A percentile compares a stretch with the other conserved stretches of the same genome.
These are phyloP conservation scores for Pipistrellus pygmaeus DNA, from an alignment of 2,797 vertebrate genomes.

Conservation along the genomic window DNA sequence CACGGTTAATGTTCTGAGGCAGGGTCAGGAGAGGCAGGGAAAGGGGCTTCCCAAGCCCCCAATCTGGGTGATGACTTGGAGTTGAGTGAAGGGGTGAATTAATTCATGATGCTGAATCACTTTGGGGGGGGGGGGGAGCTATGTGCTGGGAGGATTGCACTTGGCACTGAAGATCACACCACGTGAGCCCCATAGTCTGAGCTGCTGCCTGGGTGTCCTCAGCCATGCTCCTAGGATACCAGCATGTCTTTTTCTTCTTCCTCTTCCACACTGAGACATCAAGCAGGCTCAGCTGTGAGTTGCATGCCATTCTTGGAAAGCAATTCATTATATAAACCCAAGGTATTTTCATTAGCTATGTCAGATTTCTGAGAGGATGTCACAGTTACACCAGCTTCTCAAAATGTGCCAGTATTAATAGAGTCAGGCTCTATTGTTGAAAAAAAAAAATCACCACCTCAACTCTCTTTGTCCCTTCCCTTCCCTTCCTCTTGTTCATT, in stretches of 20 bases:
- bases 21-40: constrained; percentile 75
- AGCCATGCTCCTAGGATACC: background rate
- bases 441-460: background rate
- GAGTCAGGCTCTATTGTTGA: background rate
- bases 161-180: background rate
- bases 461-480: constrained; percentile 11
- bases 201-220: background rate
- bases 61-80: constrained; percentile 61
- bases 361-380: constrained; percentile 83
- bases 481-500: constrained; percentile 17
- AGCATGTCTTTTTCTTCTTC: background rate
- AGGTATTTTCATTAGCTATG: constrained; percentile 79
- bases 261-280: background rate
- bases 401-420: constrained; percentile 47
- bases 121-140: background rate
- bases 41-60: constrained; percentile 63
- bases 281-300: background rate
- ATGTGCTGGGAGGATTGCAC: background rate
- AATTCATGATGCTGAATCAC: background rate
- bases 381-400: background rate
- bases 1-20: constrained; percentile 85
- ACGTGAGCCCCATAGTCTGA: background rate
- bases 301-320: constrained; percentile 26
- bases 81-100: background rate
- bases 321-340: constrained; percentile 70